These are phyloP conservation scores for Oxyteleia sp. DNA, from an alignment of 2,888 invertebrate genomes.

Conservation along the genomic window DNA sequence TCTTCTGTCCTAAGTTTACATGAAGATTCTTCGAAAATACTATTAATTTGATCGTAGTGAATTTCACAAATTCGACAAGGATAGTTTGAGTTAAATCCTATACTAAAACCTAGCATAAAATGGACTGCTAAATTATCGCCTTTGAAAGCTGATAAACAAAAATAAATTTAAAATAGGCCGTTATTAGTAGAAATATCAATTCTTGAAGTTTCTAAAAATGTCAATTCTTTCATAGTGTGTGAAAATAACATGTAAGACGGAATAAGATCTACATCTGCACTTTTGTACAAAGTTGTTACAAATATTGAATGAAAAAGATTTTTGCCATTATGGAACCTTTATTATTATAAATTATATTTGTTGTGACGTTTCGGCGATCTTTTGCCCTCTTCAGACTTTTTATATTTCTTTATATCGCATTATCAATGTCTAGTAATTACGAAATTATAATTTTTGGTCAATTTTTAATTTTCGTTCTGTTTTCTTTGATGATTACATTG, in stretches of 20 bases:
- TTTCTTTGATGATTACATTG: no score
- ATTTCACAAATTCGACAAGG: conserved; percentile 52
- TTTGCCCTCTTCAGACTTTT: no score
- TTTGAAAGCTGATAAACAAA: conserved; percentile 31
- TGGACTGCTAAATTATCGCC: conserved; percentile 43
- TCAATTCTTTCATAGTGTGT: conserved; percentile 18
- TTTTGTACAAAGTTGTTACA: conserved; percentile 32
- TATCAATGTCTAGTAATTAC: no score
- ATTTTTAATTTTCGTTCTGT: no score
- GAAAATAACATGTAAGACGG: conserved; percentile 24
- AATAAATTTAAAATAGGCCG: conserved; percentile 9
- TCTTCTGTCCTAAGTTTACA: conserved; percentile 41
- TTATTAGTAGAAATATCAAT: conserved; percentile 15
- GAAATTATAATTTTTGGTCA: no score
- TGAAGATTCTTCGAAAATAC: conserved; percentile 28
- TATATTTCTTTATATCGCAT: no score
- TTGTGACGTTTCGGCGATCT: no score
- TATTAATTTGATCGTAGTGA: conserved; percentile 21
- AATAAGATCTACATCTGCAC: conserved; percentile 18
- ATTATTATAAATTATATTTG: no score
- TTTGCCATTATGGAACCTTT: no score
- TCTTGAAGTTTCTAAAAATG: conserved; percentile 29
- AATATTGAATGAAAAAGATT: no score
- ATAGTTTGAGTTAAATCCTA: conserved; percentile 31
- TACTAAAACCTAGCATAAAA: conserved; percentile 45